Base-by-base conservation (phyloP, 2,113 vertebrate species). In the Ginglymostoma cirratum region DNA sequence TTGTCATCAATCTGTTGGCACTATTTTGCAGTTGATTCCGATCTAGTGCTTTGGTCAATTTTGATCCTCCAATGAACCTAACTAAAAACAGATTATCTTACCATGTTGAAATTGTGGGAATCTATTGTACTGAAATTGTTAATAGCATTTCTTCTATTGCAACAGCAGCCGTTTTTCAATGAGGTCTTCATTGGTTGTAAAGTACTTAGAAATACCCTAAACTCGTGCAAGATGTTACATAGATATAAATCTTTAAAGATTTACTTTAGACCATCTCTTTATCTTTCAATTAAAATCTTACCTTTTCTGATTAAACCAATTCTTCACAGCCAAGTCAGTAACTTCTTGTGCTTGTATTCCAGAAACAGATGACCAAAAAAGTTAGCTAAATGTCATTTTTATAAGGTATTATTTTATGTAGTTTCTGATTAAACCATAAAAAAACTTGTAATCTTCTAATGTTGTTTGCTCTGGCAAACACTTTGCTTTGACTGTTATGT, bases 381-480 rank as follows among this genome's bases (percentile, higher is more conserved):
- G 61, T 66, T 19, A 66, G 89, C 61, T 93, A 67, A n/a, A 66
- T 65, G 21, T n/a, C 61, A 93, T 61, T 93, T 21, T 19, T 66
- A 66, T 93, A 21, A 93, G 66, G 34, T 93, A 6, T 66, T 66
- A 66, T 95, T 95, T 72, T 30, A 72, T 45, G 17, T 95, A 52
- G 66, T 76, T 95, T 72, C 5, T 95, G 67, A 95, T 52, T 95
- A 45, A 72, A 67, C 67, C 55, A 61, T 42, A 34, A 19, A 76
- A 93, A 72, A 95, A 76, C 34, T 95, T 30, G 69, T 52, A 95
- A 95, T 76, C 45, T 95, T 52, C 24, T 72, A 95, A 48, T 95
- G 38, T 95, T 95, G 67, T 34, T 72, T 95, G 21, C 27, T 95
- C 94, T 95, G 94, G 69, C 94, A 95, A 70, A 45, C 66, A n/a